Conservation (phyloP, 2,113 vertebrate species). For the Platysteira castanea region DNA sequence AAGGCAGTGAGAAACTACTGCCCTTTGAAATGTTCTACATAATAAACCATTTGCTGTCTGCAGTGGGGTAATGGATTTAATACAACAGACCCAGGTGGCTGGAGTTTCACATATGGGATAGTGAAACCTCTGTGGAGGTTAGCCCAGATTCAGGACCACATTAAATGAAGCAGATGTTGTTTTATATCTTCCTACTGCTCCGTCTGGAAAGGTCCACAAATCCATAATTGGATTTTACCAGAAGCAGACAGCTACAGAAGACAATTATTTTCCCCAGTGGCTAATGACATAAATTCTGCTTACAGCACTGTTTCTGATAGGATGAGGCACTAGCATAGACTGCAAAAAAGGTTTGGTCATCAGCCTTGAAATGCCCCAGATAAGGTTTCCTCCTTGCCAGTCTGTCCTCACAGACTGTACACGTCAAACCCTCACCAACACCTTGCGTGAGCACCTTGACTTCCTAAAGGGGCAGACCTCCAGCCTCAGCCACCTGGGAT, state of each 20-base stretch:
- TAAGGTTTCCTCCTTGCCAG: background rate
- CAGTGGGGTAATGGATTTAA: background rate
- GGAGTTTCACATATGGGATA: background rate
- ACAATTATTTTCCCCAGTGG: background rate
- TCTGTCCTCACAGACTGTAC: background rate
- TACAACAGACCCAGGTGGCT: background rate
- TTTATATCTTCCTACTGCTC: background rate
- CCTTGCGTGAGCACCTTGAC: background rate
- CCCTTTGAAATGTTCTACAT: background rate
- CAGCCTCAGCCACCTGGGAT: background rate
- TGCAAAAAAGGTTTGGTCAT: background rate
- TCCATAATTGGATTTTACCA: background rate
- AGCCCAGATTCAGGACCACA: background rate
- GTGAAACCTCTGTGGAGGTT: background rate
- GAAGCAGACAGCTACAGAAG: background rate
- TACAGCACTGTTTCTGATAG: background rate
- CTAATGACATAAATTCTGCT: background rate
- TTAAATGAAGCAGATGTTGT: background rate
- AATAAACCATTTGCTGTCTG: background rate
- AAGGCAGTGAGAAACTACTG: background rate
- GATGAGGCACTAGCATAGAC: background rate
- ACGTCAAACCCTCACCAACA: accelerated
- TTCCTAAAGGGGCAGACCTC: background rate
- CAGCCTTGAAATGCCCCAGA: background rate
- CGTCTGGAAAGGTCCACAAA: background rate